A percentile compares a stretch with the other conserved stretches of the same genome.
These are phyloP conservation scores for Neoitamus cyanurus DNA, from an alignment of 2,888 invertebrate genomes.

Conservation along the genomic window DNA sequence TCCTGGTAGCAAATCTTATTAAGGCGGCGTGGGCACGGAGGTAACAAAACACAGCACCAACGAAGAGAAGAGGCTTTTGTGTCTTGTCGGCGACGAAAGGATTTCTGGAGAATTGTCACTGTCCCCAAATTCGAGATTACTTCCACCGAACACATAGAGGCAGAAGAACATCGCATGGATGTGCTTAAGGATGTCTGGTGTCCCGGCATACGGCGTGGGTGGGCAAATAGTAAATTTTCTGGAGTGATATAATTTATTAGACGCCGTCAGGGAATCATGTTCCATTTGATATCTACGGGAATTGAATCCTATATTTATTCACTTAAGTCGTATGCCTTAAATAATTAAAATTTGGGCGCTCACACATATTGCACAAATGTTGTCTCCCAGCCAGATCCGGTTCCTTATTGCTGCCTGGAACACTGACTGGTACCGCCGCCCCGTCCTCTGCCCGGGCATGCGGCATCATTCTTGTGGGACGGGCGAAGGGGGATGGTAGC, in stretches of 20 bases:
- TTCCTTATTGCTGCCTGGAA: background rate
- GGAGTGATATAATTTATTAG: conserved; percentile 27
- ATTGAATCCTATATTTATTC: conserved; percentile 38
- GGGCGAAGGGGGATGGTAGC: background rate
- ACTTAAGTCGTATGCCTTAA: conserved; percentile 23
- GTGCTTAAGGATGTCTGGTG: background rate
- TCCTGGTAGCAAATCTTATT: conserved; percentile 6
- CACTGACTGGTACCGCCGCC: background rate
- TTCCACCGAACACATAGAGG: background rate
- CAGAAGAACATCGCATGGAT: background rate
- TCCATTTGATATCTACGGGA: conserved; percentile 18
- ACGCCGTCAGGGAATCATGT: conserved; percentile 19
- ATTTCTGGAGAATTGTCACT: background rate
- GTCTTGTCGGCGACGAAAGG: background rate
- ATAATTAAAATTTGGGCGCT: conserved; percentile 26
- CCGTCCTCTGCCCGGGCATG: background rate
- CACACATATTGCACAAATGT: conserved; percentile 10
- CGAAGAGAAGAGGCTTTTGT: conserved; percentile 3
- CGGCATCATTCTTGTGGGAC: background rate
- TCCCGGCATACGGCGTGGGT: background rate
- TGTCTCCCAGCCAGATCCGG: background rate
- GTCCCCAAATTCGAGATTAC: conserved; percentile 22
- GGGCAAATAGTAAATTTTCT: conserved; percentile 1
- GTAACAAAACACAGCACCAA: conserved; percentile 2
- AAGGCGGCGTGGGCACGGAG: background rate